Evolutionary conservation across 2,797 vertebrate species (phyloP), one percentile per base, ranked within the genome.

Genomic region (Carapus acus): DNA sequence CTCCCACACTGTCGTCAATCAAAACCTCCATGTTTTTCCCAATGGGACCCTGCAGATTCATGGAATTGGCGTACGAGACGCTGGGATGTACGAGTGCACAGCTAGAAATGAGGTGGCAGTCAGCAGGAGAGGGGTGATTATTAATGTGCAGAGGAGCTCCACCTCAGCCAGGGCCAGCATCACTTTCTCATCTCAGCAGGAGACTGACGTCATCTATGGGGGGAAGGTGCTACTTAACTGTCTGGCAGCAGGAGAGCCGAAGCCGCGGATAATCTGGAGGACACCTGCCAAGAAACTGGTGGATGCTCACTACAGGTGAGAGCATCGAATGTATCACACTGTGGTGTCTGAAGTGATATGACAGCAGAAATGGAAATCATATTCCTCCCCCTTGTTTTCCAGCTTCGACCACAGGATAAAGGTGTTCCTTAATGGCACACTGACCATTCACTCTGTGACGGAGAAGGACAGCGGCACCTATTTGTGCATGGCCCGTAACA

Each of bases 391-490:
- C n/a, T n/a, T n/a, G n/a, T 48, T 49, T 58, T 69, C 13, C 77
- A 92, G 90, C 75, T 90, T 88, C 13, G 93, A 96, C 67, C 66
- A 82, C 41, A 85, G 92, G 54, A 90, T 93, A 59, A 89, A 88
- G 45, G 93, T 91, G 3, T 89, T 90, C 58, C 23, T 68, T 65
- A 97, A 97, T 0, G 93, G 95, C 19, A 90, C 90, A 0, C 78
- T 98, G 52, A 65, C 86, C 22, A 73, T 96, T 18, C 78, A 62
- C 2, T 77, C 89, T 0, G 84, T 93, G 51, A 96, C 92, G 0
- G 89, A 93, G 27, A 86, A 88, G 57, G 95, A 98, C 54, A 76
- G 87, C 0, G 95, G 95, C 0, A 90, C 95, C 45, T 98, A 96
- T 75, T 65, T 98, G 27, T 98, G 95, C 15, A 83, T 94, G 34